A percentile compares a stretch with the other conserved stretches of the same genome.
Evolutionary conservation across 2,888 invertebrate species (phyloP).

Genomic region (Hecatera dysodea): DNA sequence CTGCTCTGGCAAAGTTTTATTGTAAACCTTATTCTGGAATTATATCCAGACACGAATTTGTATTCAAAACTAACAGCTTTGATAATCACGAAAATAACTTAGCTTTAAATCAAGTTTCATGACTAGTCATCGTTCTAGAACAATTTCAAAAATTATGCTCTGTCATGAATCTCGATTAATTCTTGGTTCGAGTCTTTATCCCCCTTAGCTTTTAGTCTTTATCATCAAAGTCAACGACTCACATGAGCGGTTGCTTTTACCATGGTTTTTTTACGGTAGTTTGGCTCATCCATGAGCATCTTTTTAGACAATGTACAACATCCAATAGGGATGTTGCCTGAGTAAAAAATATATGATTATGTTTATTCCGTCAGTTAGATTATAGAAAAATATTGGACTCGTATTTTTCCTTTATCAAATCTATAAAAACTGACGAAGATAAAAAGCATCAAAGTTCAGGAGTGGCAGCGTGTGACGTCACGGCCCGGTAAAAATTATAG

Average conservation of each 20-base stretch:
- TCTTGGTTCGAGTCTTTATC: not conserved
- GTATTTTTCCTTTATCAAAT: too few relatives aligned
- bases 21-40: not conserved
- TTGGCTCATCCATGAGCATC: not conserved
- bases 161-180: slow-evolving; percentile 4
- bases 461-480: too few relatives aligned
- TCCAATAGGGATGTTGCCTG: too few relatives aligned
- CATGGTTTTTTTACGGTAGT: not conserved
- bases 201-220: not conserved
- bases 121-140: slow-evolving; percentile 6
- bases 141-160: slow-evolving; percentile 11
- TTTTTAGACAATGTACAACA: not conserved
- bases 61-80: slow-evolving; percentile 5
- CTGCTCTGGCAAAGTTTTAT: slow-evolving; percentile 9
- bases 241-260: not conserved
- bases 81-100: not conserved
- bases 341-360: too few relatives aligned
- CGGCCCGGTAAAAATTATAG: too few relatives aligned
- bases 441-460: too few relatives aligned
- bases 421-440: too few relatives aligned
- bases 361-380: too few relatives aligned
- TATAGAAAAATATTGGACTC: too few relatives aligned
- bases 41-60: not conserved
- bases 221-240: not conserved
- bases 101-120: slow-evolving; percentile 6